These are phyloP conservation scores for Muntiacus reevesi DNA, from an alignment of 2,113 vertebrate genomes.

Conservation along the genomic window DNA sequence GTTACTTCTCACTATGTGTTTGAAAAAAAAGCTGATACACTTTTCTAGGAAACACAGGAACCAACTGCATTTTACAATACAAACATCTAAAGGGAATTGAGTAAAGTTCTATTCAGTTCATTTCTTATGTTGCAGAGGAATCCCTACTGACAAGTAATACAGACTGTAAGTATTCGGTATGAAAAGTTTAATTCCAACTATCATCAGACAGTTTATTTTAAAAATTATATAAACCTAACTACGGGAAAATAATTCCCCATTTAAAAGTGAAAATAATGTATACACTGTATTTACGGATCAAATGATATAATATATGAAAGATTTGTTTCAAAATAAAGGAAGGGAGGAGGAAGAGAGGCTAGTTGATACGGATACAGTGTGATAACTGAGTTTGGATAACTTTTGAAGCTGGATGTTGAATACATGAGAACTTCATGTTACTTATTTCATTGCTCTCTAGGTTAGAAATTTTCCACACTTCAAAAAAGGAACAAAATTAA, in stretches of 20 bases:
- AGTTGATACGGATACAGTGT: neutral
- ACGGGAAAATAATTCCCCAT: neutral
- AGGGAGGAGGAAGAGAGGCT: neutral
- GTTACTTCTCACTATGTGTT: neutral
- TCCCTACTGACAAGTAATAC: neutral
- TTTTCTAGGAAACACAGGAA: slow-evolving; percentile 28
- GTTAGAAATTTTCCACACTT: neutral
- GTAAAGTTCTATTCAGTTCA: slow-evolving; percentile 20
- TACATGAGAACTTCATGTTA: neutral
- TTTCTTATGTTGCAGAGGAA: slow-evolving; percentile 16
- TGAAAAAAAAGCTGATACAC: slow-evolving; percentile 27
- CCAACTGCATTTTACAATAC: slow-evolving; percentile 6
- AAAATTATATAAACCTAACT: neutral
- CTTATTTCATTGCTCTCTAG: neutral
- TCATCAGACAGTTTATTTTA: neutral
- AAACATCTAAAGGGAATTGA: slow-evolving; percentile 36
- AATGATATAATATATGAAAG: neutral
- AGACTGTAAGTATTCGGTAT: neutral
- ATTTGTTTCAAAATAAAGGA: neutral
- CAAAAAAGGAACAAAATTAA: slow-evolving; percentile 7
- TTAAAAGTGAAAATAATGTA: neutral
- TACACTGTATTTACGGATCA: neutral
- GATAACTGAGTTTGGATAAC: neutral
- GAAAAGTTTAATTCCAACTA: slow-evolving; percentile 6
- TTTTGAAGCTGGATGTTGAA: neutral